Base-by-base conservation (phyloP, 2,888 invertebrate genomes). In the Entomobrya multifasciata region DNA sequence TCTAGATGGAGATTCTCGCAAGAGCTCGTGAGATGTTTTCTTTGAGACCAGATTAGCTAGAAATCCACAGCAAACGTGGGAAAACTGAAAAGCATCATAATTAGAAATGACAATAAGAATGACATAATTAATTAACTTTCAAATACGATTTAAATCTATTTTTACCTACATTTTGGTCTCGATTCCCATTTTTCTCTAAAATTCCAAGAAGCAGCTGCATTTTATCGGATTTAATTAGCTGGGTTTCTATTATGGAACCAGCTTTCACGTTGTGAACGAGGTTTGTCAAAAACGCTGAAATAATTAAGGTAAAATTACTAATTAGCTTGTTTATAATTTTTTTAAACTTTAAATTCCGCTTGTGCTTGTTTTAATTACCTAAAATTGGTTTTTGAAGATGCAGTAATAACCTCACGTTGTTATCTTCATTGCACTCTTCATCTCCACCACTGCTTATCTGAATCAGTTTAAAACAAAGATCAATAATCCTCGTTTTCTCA, bases 21-120 rank as follows among this genome's bases (percentile, higher is more conserved):
- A 6, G 13, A 81, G 15, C 0, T 10, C 3, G 27, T 70, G 11
- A 1, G 36, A 10, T 1, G 20, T 13, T 25, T 44, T 17, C 27
- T 17, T 81, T 44, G 70, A 44, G 10, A 27, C 70, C n/a, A 81
- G 52, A 1, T 47, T 27, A 1, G 70, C 70, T 0, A 81, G 36
- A 27, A 81, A 41, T 41, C 81, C 81, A 17, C 81, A 65, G n/a
- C 36, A 72, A 8, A 67, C 30, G n/a, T 80, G 70, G 25, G 41
- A n/a, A 0, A 80, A 17, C 80, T 80, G 47, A 8, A 60, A 27
- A 36, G n/a, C n/a, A n/a, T n/a, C n/a, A n/a, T n/a, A 49, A 25
- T 5, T 25, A 1, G 15, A 30, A 49, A 52, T 17, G 52, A n/a
- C 27, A 25, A 6, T 52, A 13, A 36, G 17, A 36, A 30, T 17